phyloP scores from a whole-genome alignment of 2,113 vertebrate species.

The Bos javanicus region DNA sequence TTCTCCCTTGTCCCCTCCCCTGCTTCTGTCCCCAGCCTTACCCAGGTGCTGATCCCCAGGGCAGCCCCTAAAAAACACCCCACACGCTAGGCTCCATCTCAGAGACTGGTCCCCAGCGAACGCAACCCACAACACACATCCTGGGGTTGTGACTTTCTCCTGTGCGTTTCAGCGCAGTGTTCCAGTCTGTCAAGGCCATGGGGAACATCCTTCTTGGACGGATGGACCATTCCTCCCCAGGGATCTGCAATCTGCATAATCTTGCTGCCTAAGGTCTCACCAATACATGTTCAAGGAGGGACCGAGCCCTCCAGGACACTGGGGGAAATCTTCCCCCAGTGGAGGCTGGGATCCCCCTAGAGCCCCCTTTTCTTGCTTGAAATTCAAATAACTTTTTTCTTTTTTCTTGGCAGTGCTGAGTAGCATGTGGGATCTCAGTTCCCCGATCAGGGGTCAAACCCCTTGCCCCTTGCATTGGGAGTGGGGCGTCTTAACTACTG shows the following conservation, averaged over 20 bases:
- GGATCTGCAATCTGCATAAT: neutral
- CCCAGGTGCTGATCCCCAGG: neutral
- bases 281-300: neutral
- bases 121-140: neutral
- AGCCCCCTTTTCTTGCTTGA: neutral
- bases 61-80: neutral
- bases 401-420: neutral
- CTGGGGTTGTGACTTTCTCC: neutral
- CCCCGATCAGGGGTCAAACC: neutral
- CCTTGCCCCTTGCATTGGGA: neutral
- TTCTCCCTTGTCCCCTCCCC: neutral
- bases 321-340: neutral
- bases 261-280: neutral
- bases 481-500: neutral
- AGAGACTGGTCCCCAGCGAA: neutral
- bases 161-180: neutral
- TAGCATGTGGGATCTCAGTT: neutral
- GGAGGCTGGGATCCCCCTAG: neutral
- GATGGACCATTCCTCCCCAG: too few relatives aligned
- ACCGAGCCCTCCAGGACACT: neutral
- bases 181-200: neutral
- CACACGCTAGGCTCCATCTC: neutral
- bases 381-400: slow-evolving; percentile 54
- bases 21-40: neutral
- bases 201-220: neutral